Conservation (phyloP, 1,140 invertebrate genomes). For the Phymorhynchus buccinoides region DNA sequence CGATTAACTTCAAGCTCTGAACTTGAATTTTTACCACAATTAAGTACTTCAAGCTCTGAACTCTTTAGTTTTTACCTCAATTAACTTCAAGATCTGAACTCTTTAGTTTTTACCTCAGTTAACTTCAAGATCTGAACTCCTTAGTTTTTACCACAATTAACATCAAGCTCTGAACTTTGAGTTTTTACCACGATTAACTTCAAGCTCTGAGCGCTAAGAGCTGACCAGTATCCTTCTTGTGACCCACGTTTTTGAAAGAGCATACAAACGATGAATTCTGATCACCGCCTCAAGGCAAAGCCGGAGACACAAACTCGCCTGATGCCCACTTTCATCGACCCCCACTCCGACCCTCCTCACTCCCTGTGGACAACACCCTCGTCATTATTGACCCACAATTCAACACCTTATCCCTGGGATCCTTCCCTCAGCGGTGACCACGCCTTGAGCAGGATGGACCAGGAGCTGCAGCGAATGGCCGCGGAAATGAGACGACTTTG, state of each 20-base stretch:
- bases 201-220: too few species aligned
- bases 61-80: too few species aligned
- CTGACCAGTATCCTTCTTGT: too few species aligned
- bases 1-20: too few species aligned
- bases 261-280: neutral
- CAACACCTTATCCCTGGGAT: neutral
- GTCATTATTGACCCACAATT: neutral
- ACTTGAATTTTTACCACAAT: too few species aligned
- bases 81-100: too few species aligned
- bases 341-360: neutral
- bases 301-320: neutral
- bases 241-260: neutral
- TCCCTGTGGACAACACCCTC: neutral
- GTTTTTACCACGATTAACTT: too few species aligned
- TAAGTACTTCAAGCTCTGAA: too few species aligned
- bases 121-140: too few species aligned
- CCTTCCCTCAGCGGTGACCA: constrained; percentile 38
- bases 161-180: too few species aligned
- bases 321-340: neutral
- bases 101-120: too few species aligned
- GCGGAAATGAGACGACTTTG: constrained; percentile 46
- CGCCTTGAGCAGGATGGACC: constrained; percentile 41
- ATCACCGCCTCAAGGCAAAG: neutral
- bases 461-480: constrained; percentile 45
- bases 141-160: too few species aligned